Conservation (phyloP, 2,113 vertebrate genomes). For the Onychostruthus taczanowskii region DNA sequence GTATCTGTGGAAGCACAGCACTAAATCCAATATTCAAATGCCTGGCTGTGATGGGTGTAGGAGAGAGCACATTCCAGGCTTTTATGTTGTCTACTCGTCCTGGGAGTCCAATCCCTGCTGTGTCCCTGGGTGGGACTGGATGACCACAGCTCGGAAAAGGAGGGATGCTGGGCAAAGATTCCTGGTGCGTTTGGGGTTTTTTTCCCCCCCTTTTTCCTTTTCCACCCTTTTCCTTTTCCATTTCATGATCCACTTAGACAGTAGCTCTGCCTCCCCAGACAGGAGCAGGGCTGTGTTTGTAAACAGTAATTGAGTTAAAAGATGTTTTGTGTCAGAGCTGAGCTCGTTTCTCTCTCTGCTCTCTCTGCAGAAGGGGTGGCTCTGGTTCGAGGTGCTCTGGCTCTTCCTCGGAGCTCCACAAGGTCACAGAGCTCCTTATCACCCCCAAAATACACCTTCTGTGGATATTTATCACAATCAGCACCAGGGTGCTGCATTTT, state of each 20-base stretch:
- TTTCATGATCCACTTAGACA: slow-evolving; percentile 50
- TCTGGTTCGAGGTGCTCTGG: background rate
- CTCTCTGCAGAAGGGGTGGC: background rate
- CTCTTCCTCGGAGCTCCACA: background rate
- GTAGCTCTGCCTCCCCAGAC: slow-evolving; percentile 47
- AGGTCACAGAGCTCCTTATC: slow-evolving; percentile 45
- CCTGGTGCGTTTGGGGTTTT: background rate
- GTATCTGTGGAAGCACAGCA: slow-evolving; percentile 73
- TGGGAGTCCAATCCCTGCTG: background rate
- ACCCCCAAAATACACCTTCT: background rate
- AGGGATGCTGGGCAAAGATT: background rate
- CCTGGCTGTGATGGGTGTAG: slow-evolving; percentile 63
- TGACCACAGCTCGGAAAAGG: background rate
- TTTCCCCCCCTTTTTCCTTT: background rate
- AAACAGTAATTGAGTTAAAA: slow-evolving; percentile 58
- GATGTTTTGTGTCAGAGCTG: slow-evolving; percentile 46
- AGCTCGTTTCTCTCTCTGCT: background rate
- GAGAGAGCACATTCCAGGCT: slow-evolving; percentile 72
- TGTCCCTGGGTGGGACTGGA: background rate
- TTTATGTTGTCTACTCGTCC: slow-evolving; percentile 56
- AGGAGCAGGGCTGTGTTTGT: slow-evolving; percentile 24
- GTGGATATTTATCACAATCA: background rate
- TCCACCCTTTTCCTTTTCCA: background rate
- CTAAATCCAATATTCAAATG: slow-evolving; percentile 77
- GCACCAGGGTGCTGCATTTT: slow-evolving; percentile 19